Percentiles rank a stretch among this genome's conserved stretches.
These are phyloP conservation scores for Heteromyza rotundicornis DNA, from an alignment of 2,888 invertebrate species.

Conservation along the genomic window DNA sequence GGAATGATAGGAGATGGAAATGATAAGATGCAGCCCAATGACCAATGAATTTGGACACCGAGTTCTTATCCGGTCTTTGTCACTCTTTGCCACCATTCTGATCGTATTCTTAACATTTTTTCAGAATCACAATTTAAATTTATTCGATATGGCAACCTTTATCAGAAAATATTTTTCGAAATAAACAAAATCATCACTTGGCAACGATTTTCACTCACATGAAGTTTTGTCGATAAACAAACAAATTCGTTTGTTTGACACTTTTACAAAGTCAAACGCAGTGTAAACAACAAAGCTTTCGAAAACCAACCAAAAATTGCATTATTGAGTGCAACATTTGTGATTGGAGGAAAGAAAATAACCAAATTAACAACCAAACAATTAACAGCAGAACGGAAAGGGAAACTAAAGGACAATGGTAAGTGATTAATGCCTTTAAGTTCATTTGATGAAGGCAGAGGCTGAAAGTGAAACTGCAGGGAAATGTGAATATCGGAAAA, in stretches of 20 bases:
- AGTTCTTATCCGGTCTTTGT: too few relatives aligned
- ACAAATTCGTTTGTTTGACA: not conserved
- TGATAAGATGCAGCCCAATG: too few relatives aligned
- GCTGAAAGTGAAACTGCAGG: too few relatives aligned
- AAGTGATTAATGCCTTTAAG: constrained; percentile 3
- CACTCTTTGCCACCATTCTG: too few relatives aligned
- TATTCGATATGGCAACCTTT: not conserved
- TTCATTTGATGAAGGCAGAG: too few relatives aligned
- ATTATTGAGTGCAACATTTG: not conserved
- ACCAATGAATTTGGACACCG: too few relatives aligned
- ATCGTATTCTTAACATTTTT: too few relatives aligned
- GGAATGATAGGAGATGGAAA: too few relatives aligned
- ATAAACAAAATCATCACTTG: constrained; percentile 6
- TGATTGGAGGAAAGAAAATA: not conserved
- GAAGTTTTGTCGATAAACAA: constrained; percentile 15
- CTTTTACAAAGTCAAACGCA: not conserved
- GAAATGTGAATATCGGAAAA: too few relatives aligned
- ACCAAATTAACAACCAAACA: not conserved
- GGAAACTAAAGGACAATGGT: constrained; percentile 18
- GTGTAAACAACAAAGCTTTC: constrained; percentile 10
- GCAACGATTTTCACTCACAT: constrained; percentile 7
- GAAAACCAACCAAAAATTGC: not conserved
- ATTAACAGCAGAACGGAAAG: not conserved
- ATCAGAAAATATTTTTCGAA: not conserved
- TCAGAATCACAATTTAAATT: too few relatives aligned